A percentile compares a stretch with the other conserved stretches of the same genome.
These are phyloP conservation scores for Sardina pilchardus DNA, from an alignment of 2,113 vertebrate species.

Conservation along the genomic window DNA sequence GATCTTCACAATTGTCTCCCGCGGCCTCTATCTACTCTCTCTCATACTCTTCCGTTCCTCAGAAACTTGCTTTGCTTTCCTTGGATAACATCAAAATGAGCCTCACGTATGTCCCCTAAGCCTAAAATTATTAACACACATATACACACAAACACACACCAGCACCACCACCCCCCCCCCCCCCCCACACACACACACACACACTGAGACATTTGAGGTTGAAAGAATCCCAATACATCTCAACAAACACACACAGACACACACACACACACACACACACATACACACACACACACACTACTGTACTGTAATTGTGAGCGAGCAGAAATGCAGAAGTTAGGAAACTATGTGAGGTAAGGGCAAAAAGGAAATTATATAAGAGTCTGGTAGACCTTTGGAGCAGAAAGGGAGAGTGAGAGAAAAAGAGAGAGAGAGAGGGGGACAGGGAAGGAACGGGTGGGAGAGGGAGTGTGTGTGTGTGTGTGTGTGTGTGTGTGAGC, in stretches of 20 bases:
- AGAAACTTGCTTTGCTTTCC: background rate
- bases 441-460: background rate
- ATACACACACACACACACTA: background rate
- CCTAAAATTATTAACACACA: no score
- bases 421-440: background rate
- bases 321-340: background rate
- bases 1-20: background rate
- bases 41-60: background rate
- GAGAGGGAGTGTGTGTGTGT: background rate
- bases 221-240: no score
- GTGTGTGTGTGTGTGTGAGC: background rate
- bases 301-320: no score
- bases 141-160: no score
- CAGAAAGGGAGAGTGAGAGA: background rate
- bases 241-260: background rate
- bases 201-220: no score
- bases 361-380: background rate
- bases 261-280: constrained; percentile 10
- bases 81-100: no score
- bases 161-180: no score
- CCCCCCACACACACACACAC: no score
- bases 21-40: background rate
- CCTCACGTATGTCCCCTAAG: no score
- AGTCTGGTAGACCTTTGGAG: background rate
- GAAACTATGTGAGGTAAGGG: background rate